Base-by-base conservation (phyloP, 1,140 invertebrate species). In the Aphis craccivora region DNA sequence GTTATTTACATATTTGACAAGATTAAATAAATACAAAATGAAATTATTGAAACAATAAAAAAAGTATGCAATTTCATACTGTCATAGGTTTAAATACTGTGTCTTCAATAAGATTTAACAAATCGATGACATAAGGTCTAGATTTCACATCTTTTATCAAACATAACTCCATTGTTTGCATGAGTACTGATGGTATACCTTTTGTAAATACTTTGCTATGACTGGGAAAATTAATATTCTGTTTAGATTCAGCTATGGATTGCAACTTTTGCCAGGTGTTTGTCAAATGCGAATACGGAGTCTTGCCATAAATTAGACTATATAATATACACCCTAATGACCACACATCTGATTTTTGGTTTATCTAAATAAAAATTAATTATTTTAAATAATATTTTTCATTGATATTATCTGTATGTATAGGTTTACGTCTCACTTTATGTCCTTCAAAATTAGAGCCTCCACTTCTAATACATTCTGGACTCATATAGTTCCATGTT, bases 321-420 rank as follows among this genome's bases (percentile, higher is more conserved):
- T 99, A 99, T 51, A 99, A 96, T 94, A 99, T 99, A 95, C 99
- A 99, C 25, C 99, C 99, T 45, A 99, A 95, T 0, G 98, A 99
- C 99, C 99, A 99, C 35, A 99, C 98, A 95, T 99, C 99, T 25
- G 98, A 98, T 94, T 98, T 99, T 93, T 97, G 97, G 93, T 97
- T 98, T 93, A 99, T 97, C 98, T 99, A 95, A 93, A 96, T 95
- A 94, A 93, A 94, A 94, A 76, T 94, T 93, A 87, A 94, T 35
- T 89, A 94, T 92, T 40, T 83, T 37, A 37, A 92, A 51, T 91
- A 45, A 67, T 81, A 23, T 45, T 37, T 40, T 37, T 23, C 22
- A 25, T 83, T 37, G 9, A 4, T 83, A 14, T 37, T 37, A 48
- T 81, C 0, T 20, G 45, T 6, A 81, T 51, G 2, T 9, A 92